Evolutionary conservation across 1,140 invertebrate genomes (phyloP).

Genomic region (Calliopsis andreniformis): DNA sequence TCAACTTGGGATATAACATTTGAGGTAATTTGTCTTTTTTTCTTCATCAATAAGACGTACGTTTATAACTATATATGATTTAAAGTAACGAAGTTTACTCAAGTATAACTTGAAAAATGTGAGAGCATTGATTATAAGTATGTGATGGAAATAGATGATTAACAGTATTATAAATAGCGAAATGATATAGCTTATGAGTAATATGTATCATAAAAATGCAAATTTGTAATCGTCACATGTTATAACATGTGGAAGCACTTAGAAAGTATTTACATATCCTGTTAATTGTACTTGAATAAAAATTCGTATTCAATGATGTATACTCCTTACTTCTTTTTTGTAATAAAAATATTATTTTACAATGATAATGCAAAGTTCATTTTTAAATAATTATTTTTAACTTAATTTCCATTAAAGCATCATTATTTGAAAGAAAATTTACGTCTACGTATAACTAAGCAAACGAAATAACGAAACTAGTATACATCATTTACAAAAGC

Average conservation of each 20-base stretch:
- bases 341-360: background rate
- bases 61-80: slow-evolving; percentile 18
- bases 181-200: slow-evolving; percentile 43
- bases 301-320: slow-evolving; percentile 18
- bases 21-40: slow-evolving; percentile 47
- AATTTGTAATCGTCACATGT: slow-evolving; percentile 43
- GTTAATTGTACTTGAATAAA: slow-evolving; percentile 2
- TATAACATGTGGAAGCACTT: slow-evolving; percentile 47
- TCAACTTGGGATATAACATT: slow-evolving; percentile 56
- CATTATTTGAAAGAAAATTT: background rate
- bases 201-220: slow-evolving; percentile 53
- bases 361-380: no score
- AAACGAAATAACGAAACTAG: slow-evolving; percentile 3
- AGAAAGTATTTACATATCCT: slow-evolving; percentile 38
- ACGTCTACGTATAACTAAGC: background rate
- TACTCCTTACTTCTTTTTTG: no score
- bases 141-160: slow-evolving; percentile 40
- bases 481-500: slow-evolving; percentile 18
- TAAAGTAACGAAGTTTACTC: slow-evolving; percentile 25
- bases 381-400: background rate
- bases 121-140: slow-evolving; percentile 48
- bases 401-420: background rate
- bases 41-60: slow-evolving; percentile 11
- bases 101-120: slow-evolving; percentile 39
- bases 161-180: slow-evolving; percentile 34